Evolutionary conservation across 2,797 vertebrate genomes (phyloP), one percentile per base, ranked within the genome.

Genomic region (Buceros bicornis): DNA sequence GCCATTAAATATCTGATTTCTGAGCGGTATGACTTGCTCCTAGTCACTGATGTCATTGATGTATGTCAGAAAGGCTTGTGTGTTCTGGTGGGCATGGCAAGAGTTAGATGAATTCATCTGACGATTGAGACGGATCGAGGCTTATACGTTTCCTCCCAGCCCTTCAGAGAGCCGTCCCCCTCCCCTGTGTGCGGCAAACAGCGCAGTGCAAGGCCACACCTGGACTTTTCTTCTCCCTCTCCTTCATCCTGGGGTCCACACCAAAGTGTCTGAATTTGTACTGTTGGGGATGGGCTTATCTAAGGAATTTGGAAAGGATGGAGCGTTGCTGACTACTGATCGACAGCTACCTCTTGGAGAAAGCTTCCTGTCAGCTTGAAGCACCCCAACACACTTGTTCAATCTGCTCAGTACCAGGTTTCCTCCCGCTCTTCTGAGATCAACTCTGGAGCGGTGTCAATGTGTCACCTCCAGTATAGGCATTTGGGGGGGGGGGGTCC

Each of bases 1-100:
- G 57, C 86, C 81, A 74, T 90, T 93, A 91, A 82, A 79, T 82
- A 82, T 80, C 94, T 87, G 89, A 89, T 94, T 94, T 87, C 88
- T 95, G 92, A 85, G 73, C 67, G 56, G 77, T 56, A 62, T 91
- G 60, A 78, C 74, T 93, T 77, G 64, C 73, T 96, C 65, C 57
- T 74, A 69, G 67, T 61, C 78, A 50, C 60, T 66, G 77, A 69
- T 90, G 80, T 87, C 70, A 42, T 13, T 82, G 67, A 74, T 48
- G 20, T 85, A 25, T 93, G 78, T 93, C 74, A 56, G 86, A 89
- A 73, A 69, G 66, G 25, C 84, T 79, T 88, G 65, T 35, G 10
- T 78, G 7, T 85, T 70, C 17, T 80, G n/a, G 25, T 77, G 73
- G 37, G 20, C 72, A 74, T 16, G 35, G 86, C 45, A 89, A 89